Evolutionary conservation across 2,113 vertebrate species (phyloP).

Genomic region (Nasalis larvatus): DNA sequence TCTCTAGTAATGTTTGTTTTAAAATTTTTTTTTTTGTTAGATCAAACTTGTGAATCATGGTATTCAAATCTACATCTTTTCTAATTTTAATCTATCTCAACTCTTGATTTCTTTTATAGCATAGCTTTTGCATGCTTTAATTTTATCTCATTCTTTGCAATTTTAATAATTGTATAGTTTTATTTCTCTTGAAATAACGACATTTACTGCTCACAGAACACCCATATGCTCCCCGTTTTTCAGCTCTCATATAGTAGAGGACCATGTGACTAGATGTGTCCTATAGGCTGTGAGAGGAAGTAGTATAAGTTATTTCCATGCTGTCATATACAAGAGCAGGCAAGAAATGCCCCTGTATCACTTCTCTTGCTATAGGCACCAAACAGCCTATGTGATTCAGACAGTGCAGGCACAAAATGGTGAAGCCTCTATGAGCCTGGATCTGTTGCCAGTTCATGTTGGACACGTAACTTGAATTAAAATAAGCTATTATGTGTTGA

Average conservation of each 20-base stretch:
- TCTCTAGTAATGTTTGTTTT: not conserved
- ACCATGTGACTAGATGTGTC: not conserved
- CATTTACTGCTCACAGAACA: not conserved
- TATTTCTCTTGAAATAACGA: not conserved
- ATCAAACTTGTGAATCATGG: not conserved
- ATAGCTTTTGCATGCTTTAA: not conserved
- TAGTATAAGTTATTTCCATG: not conserved
- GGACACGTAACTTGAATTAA: not conserved
- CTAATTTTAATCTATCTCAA: not conserved
- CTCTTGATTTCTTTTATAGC: not conserved
- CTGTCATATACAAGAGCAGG: not conserved
- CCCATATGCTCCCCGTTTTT: not conserved
- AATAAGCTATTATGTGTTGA: not conserved
- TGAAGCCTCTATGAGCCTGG: not conserved
- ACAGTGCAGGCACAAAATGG: not conserved
- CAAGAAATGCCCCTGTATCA: not conserved
- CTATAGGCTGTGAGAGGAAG: not conserved
- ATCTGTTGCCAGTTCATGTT: not conserved
- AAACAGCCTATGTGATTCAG: not conserved
- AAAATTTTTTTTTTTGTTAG: not conserved
- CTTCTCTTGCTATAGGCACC: not conserved
- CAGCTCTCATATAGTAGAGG: not conserved
- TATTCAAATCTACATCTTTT: not conserved
- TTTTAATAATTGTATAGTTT: not conserved
- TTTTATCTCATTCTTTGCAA: not conserved